phyloP scores from a whole-genome alignment of 2,888 invertebrate genomes.

The Mesorhabditis spiculigera region DNA sequence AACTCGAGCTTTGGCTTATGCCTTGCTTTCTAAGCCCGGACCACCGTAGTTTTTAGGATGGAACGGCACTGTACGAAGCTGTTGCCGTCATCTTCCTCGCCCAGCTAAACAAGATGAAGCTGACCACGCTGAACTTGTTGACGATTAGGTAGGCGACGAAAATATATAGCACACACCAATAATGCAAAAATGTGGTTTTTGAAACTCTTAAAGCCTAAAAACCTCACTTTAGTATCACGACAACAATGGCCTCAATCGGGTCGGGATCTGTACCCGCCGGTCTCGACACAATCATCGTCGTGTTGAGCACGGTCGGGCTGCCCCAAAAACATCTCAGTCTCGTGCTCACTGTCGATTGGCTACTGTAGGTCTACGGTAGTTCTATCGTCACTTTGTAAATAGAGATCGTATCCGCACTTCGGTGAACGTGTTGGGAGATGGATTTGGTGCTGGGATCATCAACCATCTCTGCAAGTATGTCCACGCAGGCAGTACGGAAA shows the following conservation, averaged over 20 bases:
- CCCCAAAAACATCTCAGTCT: constrained; percentile 69
- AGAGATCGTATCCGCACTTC: constrained; percentile 56
- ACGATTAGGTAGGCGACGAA: constrained; percentile 76
- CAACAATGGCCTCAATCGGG: constrained; percentile 70
- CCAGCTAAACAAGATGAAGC: constrained; percentile 77
- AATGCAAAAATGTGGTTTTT: not conserved
- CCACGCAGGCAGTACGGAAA: constrained; percentile 7
- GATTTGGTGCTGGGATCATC: constrained; percentile 57
- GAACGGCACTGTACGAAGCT: constrained; percentile 78
- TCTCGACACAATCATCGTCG: constrained; percentile 70
- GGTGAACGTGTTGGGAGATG: constrained; percentile 56
- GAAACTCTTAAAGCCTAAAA: not conserved
- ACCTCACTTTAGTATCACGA: constrained; percentile 64
- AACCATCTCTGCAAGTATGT: constrained; percentile 47
- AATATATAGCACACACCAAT: too few species aligned
- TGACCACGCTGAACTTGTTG: constrained; percentile 81
- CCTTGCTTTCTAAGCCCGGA: not conserved
- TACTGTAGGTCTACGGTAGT: constrained; percentile 64
- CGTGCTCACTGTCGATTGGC: constrained; percentile 71
- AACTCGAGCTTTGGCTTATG: too few species aligned
- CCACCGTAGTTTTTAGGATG: constrained; percentile 33
- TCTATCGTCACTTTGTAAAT: constrained; percentile 9
- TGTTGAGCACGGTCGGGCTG: constrained; percentile 69
- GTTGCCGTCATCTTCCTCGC: constrained; percentile 96
- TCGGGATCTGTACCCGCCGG: constrained; percentile 72